These are phyloP conservation scores for Neodiprion virginianus DNA, from an alignment of 1,140 invertebrate genomes.

Conservation along the genomic window DNA sequence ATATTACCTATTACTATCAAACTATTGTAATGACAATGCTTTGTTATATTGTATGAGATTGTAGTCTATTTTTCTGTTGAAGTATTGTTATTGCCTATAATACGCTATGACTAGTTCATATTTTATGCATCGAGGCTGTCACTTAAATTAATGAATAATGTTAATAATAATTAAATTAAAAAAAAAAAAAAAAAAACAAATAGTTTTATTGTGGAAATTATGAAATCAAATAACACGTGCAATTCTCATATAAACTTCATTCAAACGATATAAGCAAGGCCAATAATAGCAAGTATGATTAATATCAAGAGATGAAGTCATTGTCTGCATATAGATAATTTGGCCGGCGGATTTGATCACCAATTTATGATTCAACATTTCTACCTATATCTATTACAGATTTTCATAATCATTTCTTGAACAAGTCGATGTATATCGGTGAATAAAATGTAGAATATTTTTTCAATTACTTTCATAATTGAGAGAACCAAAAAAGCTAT, in stretches of 20 bases:
- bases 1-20: conserved; percentile 1
- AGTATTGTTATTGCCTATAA: conserved; percentile 6
- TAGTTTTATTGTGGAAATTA: neutral
- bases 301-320: too few species aligned
- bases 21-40: conserved; percentile 6
- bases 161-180: neutral
- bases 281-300: too few species aligned
- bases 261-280: neutral
- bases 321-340: neutral
- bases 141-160: neutral
- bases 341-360: neutral
- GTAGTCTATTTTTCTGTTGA: conserved; percentile 7
- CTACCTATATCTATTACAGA: neutral
- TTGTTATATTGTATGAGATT: conserved; percentile 5
- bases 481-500: conserved; percentile 17
- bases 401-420: neutral
- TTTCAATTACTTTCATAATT: neutral
- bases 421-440: neutral
- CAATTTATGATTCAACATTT: neutral
- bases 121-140: conserved; percentile 7
- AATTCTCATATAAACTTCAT: neutral
- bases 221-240: neutral
- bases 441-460: neutral
- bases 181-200: neutral
- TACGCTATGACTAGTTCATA: conserved; percentile 5